Percentiles rank a stretch among this genome's conserved stretches.
phyloP scores from a whole-genome alignment of 37 sponge, comb jelly and placozoan species.

The Agelas oroides region DNA sequence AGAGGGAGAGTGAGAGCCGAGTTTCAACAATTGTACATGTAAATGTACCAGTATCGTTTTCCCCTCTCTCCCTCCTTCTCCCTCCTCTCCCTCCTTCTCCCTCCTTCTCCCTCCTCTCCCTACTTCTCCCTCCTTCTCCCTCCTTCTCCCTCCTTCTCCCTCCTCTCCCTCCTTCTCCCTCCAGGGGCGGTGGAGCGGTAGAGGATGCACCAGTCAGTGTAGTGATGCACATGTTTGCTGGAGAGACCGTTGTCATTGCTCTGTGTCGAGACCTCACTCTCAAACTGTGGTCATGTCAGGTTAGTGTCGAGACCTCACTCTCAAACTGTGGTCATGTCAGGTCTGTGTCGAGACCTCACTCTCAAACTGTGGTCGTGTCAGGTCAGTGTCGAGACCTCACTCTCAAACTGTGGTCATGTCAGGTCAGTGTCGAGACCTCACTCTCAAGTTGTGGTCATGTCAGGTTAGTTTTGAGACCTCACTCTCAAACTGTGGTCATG shows the following conservation, averaged over 20 bases:
- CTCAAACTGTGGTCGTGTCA: no score
- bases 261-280: slow-evolving; percentile 53
- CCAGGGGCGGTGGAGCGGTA: slow-evolving; percentile 21
- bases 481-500: no score
- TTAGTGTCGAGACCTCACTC: no score
- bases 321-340: no score
- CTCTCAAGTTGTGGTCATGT: slow-evolving; percentile 54
- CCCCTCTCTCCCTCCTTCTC: no score
- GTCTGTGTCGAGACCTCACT: no score
- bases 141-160: not conserved
- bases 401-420: no score
- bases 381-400: no score
- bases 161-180: not conserved
- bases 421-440: slow-evolving; percentile 45
- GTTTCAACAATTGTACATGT: no score
- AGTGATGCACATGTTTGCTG: slow-evolving; percentile 40
- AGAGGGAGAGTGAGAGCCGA: not conserved
- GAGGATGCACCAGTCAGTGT: slow-evolving; percentile 46
- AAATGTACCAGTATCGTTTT: not conserved
- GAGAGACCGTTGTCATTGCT: slow-evolving; percentile 30
- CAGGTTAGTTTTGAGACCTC: no score
- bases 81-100: no score
- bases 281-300: slow-evolving; percentile 61
- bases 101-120: not conserved
- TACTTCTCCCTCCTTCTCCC: no score